Conservation (phyloP, 2,113 vertebrate genomes). For the Perognathus longimembris region DNA sequence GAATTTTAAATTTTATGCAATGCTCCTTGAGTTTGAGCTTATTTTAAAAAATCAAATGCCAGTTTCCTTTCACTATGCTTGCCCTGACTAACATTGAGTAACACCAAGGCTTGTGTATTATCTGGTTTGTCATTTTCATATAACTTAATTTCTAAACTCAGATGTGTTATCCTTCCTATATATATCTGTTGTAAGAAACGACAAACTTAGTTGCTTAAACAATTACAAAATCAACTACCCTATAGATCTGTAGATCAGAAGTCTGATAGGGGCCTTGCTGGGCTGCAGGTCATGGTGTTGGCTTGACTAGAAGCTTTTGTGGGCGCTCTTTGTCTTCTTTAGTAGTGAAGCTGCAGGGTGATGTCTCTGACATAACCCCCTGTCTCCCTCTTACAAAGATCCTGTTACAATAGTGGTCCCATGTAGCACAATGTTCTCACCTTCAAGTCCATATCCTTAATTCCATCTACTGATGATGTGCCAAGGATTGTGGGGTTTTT, state of each 20-base stretch:
- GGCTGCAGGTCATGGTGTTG: neutral
- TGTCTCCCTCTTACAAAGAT: neutral
- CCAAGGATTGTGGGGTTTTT: too few relatives aligned
- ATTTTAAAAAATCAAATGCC: neutral
- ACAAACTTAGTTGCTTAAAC: neutral
- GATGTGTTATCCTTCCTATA: neutral
- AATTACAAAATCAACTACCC: neutral
- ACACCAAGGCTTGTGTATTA: neutral
- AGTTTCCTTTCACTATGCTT: neutral
- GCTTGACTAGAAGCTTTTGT: neutral
- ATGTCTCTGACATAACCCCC: neutral
- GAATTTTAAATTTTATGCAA: neutral
- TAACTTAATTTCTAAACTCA: neutral
- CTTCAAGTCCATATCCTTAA: neutral
- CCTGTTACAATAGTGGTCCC: neutral
- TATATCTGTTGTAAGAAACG: neutral
- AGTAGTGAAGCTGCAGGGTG: neutral
- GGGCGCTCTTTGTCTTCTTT: neutral
- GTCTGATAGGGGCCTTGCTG: neutral
- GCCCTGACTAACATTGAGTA: neutral
- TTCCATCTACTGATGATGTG: too few relatives aligned
- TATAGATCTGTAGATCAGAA: neutral
- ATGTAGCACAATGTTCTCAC: neutral
- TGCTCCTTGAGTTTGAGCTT: slow-evolving; percentile 15
- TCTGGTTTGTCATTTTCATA: neutral